These are phyloP conservation scores for Timema cristinae DNA, from an alignment of 2,888 invertebrate species.

Conservation along the genomic window DNA sequence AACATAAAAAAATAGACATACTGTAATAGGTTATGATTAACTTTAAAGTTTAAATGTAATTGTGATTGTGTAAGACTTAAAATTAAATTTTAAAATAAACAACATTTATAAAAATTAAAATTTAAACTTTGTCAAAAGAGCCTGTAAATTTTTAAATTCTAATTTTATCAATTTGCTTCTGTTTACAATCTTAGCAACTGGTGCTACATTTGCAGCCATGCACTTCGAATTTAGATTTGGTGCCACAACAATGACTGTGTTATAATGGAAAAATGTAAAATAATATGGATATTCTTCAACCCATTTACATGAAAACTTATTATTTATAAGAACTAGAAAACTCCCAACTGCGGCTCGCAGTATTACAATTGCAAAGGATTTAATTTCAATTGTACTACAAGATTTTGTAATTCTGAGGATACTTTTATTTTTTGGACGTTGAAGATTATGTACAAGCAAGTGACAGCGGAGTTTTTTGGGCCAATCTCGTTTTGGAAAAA, in stretches of 20 bases:
- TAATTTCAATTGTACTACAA: neutral
- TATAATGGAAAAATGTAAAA: neutral
- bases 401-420: neutral
- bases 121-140: neutral
- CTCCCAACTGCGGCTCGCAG: neutral
- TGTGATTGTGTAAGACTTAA: neutral
- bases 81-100: too few relatives aligned
- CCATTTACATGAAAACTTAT: neutral
- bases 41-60: neutral
- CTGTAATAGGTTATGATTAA: neutral
- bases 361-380: neutral
- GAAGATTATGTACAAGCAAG: neutral
- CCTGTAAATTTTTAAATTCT: neutral
- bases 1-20: neutral
- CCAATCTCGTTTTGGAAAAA: neutral
- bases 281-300: constrained; percentile 1
- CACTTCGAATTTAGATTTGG: neutral
- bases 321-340: too few relatives aligned
- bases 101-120: neutral
- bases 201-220: neutral
- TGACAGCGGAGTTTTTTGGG: neutral
- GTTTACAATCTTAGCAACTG: neutral
- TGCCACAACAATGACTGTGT: neutral
- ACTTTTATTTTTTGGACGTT: neutral
- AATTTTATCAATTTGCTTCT: neutral